A percentile compares a stretch with the other conserved stretches of the same genome.
Conservation (phyloP, 2,888 invertebrate genomes). For the Thalpophila matura region DNA sequence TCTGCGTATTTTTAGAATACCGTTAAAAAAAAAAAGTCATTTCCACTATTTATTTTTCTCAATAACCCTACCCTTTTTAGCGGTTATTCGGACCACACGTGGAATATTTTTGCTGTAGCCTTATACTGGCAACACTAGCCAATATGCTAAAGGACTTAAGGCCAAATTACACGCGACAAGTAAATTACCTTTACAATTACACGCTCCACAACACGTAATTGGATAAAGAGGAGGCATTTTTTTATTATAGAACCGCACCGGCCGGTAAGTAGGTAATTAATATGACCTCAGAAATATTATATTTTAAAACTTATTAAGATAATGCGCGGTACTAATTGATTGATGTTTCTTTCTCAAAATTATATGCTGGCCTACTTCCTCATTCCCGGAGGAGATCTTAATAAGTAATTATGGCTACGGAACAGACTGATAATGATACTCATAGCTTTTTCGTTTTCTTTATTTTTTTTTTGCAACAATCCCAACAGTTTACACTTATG, state of each 20-base stretch:
- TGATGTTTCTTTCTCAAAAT: background rate
- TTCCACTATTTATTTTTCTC: too few relatives aligned
- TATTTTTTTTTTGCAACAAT: too few relatives aligned
- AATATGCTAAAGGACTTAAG: slow-evolving; percentile 42
- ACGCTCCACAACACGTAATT: slow-evolving; percentile 67
- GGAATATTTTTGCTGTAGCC: slow-evolving; percentile 7
- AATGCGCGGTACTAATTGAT: slow-evolving; percentile 23
- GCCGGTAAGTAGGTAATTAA: slow-evolving; percentile 43
- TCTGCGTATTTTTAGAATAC: too few relatives aligned
- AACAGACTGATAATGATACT: background rate
- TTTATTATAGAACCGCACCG: slow-evolving; percentile 34
- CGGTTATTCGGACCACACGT: background rate
- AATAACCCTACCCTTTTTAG: background rate
- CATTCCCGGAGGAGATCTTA: background rate
- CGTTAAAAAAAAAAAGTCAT: too few relatives aligned
- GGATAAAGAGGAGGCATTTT: slow-evolving; percentile 68
- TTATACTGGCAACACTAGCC: slow-evolving; percentile 38
- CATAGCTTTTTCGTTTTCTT: background rate
- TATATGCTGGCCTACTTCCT: background rate
- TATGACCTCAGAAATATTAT: slow-evolving; percentile 27
- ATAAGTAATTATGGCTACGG: background rate
- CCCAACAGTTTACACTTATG: too few relatives aligned
- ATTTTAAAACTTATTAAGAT: slow-evolving; percentile 25
- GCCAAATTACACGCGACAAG: slow-evolving; percentile 71
- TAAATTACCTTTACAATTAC: slow-evolving; percentile 74